These are phyloP conservation scores for Perca flavescens DNA, from an alignment of 2,113 vertebrate genomes.

Conservation along the genomic window DNA sequence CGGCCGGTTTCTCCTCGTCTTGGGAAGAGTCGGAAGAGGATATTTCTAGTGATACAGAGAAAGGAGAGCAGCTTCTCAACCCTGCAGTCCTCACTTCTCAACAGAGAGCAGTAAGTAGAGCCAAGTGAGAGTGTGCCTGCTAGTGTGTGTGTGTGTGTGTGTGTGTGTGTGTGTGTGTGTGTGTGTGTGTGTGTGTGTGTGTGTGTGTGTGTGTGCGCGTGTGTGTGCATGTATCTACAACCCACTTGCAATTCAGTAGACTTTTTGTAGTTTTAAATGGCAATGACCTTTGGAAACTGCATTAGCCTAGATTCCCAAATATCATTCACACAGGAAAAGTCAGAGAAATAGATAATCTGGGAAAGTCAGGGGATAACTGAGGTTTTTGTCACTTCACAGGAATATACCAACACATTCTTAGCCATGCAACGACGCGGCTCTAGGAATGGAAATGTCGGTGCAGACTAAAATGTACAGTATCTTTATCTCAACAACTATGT, in stretches of 20 bases:
- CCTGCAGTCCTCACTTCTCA: constrained; percentile 90
- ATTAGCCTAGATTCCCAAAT: background rate
- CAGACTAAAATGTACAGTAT: background rate
- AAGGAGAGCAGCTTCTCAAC: constrained; percentile 86
- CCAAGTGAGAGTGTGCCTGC: background rate
- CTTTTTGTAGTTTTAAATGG: background rate
- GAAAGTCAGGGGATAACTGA: background rate
- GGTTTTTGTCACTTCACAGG: background rate
- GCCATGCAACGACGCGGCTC: background rate
- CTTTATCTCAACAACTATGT: background rate
- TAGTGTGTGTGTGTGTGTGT: background rate
- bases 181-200: no score
- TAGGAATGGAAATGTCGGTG: no score
- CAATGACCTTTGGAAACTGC: background rate
- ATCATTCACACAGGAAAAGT: background rate
- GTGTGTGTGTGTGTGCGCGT: constrained; percentile 2
- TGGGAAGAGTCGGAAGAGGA: constrained; percentile 98
- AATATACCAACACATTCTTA: background rate
- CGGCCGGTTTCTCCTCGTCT: constrained; percentile 96
- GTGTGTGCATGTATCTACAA: background rate
- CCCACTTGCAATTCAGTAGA: background rate
- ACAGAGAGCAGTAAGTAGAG: constrained; percentile 93
- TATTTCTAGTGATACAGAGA: constrained; percentile 95
- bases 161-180: background rate
- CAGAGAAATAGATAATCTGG: background rate